Conservation (phyloP, 1,140 invertebrate species). For the Macrocentrus cingulum region DNA sequence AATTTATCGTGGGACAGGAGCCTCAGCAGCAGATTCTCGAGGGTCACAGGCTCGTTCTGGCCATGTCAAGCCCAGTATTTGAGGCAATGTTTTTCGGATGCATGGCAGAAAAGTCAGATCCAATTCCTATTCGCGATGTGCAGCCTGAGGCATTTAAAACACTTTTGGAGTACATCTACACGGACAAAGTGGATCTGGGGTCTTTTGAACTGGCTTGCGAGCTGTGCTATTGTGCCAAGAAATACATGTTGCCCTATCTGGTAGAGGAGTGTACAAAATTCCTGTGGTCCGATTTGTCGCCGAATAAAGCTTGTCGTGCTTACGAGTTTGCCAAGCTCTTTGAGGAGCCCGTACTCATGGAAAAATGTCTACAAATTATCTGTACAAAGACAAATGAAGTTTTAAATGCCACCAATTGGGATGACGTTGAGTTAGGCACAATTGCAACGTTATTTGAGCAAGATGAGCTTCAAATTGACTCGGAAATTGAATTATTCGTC, state of each 20-base stretch:
- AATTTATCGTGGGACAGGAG: slow-evolving; percentile 79
- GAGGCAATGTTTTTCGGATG: slow-evolving; percentile 79
- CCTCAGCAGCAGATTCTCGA: slow-evolving; percentile 71
- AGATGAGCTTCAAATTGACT: slow-evolving; percentile 70
- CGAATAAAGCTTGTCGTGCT: slow-evolving; percentile 78
- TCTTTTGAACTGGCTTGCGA: slow-evolving; percentile 84
- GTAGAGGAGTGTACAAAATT: slow-evolving; percentile 79
- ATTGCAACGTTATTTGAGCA: slow-evolving; percentile 74
- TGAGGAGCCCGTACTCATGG: slow-evolving; percentile 76
- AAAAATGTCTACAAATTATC: slow-evolving; percentile 76
- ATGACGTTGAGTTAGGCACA: slow-evolving; percentile 73
- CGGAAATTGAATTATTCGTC: slow-evolving; percentile 75
- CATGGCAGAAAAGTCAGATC: slow-evolving; percentile 70
- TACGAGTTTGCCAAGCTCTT: slow-evolving; percentile 85
- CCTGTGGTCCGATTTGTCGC: slow-evolving; percentile 75
- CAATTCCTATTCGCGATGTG: slow-evolving; percentile 78
- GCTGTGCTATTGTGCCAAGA: slow-evolving; percentile 83
- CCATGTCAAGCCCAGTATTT: slow-evolving; percentile 82
- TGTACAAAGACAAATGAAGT: slow-evolving; percentile 75
- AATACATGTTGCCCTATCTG: slow-evolving; percentile 81
- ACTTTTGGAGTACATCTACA: slow-evolving; percentile 80
- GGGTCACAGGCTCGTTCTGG: slow-evolving; percentile 78
- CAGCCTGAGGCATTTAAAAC: slow-evolving; percentile 82
- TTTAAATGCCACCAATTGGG: slow-evolving; percentile 71
- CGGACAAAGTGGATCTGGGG: slow-evolving; percentile 73